phyloP scores from a whole-genome alignment of 2,888 invertebrate genomes.

The Willowsia nigromaculata region DNA sequence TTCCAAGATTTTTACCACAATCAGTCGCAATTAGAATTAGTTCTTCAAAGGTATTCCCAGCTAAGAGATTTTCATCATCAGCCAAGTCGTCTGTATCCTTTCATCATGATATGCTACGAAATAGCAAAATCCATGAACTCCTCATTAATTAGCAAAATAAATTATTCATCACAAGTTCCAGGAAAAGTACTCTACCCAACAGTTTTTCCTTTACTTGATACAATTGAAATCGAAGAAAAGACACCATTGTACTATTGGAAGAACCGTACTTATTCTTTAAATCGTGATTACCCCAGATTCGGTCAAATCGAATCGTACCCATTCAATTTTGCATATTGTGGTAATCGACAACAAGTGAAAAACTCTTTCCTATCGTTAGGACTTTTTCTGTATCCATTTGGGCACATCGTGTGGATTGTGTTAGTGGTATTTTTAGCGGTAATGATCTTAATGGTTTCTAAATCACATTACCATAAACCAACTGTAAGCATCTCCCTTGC shows the following conservation, averaged over 20 bases:
- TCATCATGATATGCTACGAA: not conserved
- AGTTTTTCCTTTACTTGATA: not conserved
- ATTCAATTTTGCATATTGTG: constrained; percentile 1
- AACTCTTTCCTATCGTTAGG: not conserved
- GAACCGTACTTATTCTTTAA: too few species aligned
- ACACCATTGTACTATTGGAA: not conserved
- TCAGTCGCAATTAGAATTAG: not conserved
- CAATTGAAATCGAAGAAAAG: not conserved
- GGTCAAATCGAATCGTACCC: not conserved
- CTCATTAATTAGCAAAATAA: not conserved
- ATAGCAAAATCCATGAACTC: not conserved
- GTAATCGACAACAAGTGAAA: not conserved
- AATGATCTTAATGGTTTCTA: too few species aligned
- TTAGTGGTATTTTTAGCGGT: not conserved
- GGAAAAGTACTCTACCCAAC: too few species aligned
- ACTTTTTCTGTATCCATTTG: not conserved
- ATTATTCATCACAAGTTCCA: not conserved
- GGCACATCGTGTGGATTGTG: not conserved
- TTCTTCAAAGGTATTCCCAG: not conserved
- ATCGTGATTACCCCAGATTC: not conserved
- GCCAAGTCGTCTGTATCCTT: not conserved
- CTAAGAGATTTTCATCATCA: not conserved
- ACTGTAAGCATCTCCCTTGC: too few species aligned
- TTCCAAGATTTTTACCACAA: not conserved
- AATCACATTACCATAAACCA: too few species aligned